Percentiles rank a stretch among this genome's conserved stretches.
phyloP scores from a whole-genome alignment of 1,140 invertebrate species.

The Zeugodacus cucurbitae region DNA sequence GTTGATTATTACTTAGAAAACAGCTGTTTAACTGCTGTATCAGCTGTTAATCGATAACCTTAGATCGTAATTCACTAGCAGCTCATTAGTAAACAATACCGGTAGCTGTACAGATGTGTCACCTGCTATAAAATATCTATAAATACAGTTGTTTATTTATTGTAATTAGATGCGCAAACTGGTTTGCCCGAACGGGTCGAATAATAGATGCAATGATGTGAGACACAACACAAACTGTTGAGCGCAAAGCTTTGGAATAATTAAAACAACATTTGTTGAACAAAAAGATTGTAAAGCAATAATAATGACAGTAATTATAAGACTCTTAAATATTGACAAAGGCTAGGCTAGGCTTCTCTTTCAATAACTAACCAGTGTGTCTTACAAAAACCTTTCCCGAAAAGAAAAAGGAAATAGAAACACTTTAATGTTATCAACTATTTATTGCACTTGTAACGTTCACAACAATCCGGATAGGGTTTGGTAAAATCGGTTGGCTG shows the following conservation, averaged over 20 bases:
- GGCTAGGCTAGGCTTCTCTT: no score
- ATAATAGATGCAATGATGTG: no score
- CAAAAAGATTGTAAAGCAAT: no score
- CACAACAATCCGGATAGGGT: conserved; percentile 3
- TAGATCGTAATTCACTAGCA: not conserved
- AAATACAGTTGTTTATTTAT: not conserved
- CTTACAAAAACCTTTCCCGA: no score
- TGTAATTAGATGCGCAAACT: not conserved
- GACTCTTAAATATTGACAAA: no score
- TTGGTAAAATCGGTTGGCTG: not conserved
- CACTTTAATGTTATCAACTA: not conserved
- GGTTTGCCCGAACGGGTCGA: not conserved
- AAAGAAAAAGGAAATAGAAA: no score
- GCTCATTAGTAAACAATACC: not conserved
- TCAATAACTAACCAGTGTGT: no score
- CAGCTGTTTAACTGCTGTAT: not conserved
- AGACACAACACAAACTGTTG: no score
- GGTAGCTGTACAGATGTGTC: not conserved
- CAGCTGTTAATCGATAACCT: not conserved
- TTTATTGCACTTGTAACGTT: not conserved
- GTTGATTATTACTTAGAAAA: no score
- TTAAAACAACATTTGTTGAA: no score
- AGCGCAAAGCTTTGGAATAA: no score
- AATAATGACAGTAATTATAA: no score
- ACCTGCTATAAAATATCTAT: not conserved